These are phyloP conservation scores for Alcedo quadribrachys DNA, from an alignment of 2,797 vertebrate genomes.

Conservation along the genomic window DNA sequence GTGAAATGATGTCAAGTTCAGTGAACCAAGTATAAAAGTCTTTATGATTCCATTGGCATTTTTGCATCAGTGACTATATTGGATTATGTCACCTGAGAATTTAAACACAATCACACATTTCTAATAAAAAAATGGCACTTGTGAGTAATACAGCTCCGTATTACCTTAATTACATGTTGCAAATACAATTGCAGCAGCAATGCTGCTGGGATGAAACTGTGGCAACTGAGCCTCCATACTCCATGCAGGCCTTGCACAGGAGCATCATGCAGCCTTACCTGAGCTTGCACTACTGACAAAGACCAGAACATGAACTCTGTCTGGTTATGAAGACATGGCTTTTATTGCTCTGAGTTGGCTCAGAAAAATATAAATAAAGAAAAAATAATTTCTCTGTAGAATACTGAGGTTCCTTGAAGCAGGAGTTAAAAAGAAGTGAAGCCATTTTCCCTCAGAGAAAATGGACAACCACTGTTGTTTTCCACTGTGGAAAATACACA, in stretches of 20 bases:
- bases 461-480: neutral
- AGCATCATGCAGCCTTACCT: neutral
- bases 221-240: neutral
- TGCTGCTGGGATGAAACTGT: neutral
- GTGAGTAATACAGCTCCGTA: neutral
- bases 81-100: constrained; percentile 22
- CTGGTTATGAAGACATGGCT: neutral
- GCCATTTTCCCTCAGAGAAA: neutral
- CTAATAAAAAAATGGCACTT: neutral
- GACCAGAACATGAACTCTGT: neutral
- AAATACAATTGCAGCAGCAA: neutral
- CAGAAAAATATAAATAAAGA: neutral
- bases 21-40: neutral
- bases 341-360: neutral
- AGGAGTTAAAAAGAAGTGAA: neutral
- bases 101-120: constrained; percentile 8
- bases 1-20: neutral
- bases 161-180: constrained; percentile 16
- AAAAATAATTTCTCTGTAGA: neutral
- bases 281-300: neutral
- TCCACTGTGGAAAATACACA: neutral
- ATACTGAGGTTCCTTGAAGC: neutral
- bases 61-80: neutral
- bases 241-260: neutral
- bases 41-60: neutral